Base-by-base conservation (phyloP, 2,888 invertebrate genomes). In the Chorisops tibialis region DNA sequence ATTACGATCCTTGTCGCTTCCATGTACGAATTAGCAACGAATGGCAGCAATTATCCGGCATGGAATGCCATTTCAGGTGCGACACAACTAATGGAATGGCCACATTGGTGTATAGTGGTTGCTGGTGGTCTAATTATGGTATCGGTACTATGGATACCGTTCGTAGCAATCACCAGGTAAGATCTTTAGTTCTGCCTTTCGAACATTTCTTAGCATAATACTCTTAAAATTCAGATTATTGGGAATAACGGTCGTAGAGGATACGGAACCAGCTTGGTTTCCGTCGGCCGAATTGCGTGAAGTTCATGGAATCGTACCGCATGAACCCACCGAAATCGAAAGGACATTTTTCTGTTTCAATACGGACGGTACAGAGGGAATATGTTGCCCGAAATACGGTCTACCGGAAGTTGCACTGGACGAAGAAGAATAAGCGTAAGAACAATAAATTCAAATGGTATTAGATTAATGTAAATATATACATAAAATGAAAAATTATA, bases 241-340 rank as follows among this genome's bases (percentile, higher is more conserved):
- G 71, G 90, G 90, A 62, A 82, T 89, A 66, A 85, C 87, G 19
- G 83, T 94, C 58, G 87, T 95, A 66, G 91, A 92, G 54, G 93
- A 93, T 72, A 89, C 91, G 63, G 93, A 93, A 73, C 89, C 93
- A 67, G 92, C 93, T 4, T 94, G 94, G 94, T 95, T 94, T 75
- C 94, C 94, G 0, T 89, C 89, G 0, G 87, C 88, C 30, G 94
- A 94, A 72, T 81, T 95, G 1, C 87, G 89, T 67, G 93, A 94
- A 74, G 93, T 91, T 75, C 91, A 94, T 73, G 91, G 91, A 62
- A 90, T 95, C 67, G 87, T 91, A 70, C 90, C 92, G 1, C 89
- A 89, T 70, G 87, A 88, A 74, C 89, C 91, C 1, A 88, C 91
- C 0, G 79, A 86, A 2, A 81, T 88, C 7, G 93, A 93, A 76